These are phyloP conservation scores for Cataglyphis cursor DNA, from an alignment of 2,888 invertebrate species.

Conservation along the genomic window DNA sequence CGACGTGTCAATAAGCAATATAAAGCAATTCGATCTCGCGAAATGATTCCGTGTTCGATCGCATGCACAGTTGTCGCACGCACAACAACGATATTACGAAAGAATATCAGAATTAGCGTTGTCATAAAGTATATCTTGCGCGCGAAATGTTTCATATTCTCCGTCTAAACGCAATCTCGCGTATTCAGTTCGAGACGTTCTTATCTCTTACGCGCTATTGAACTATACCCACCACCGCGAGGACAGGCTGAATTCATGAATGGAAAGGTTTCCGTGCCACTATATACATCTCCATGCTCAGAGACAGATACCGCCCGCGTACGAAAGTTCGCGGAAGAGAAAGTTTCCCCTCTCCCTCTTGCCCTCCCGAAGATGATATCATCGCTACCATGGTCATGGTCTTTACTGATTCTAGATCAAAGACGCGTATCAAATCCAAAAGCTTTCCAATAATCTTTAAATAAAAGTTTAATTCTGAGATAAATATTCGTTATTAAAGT, in stretches of 20 bases:
- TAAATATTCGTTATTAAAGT: neutral
- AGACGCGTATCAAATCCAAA: slow-evolving; percentile 49
- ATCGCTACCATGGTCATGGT: slow-evolving; percentile 82
- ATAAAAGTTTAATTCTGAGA: neutral
- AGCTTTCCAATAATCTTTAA: slow-evolving; percentile 63
- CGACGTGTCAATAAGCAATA: slow-evolving; percentile 19
- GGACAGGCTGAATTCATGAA: slow-evolving; percentile 73
- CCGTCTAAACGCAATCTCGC: slow-evolving; percentile 33
- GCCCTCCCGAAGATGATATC: slow-evolving; percentile 77
- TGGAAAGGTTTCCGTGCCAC: slow-evolving; percentile 66
- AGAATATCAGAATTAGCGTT: slow-evolving; percentile 7
- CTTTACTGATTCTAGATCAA: slow-evolving; percentile 72
- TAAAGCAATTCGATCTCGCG: neutral
- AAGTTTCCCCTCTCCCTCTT: slow-evolving; percentile 70
- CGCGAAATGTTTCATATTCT: slow-evolving; percentile 28
- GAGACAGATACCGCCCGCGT: slow-evolving; percentile 66
- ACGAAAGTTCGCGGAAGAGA: slow-evolving; percentile 82
- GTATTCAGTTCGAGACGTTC: slow-evolving; percentile 61
- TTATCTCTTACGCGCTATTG: slow-evolving; percentile 67
- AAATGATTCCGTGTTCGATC: neutral
- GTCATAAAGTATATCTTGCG: neutral
- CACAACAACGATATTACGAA: neutral
- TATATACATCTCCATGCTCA: slow-evolving; percentile 54
- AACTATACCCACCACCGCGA: slow-evolving; percentile 68
- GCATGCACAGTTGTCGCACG: neutral